A percentile compares a stretch with the other conserved stretches of the same genome.
Evolutionary conservation across 2,888 invertebrate species (phyloP).

Genomic region (Cosmia pyralina): DNA sequence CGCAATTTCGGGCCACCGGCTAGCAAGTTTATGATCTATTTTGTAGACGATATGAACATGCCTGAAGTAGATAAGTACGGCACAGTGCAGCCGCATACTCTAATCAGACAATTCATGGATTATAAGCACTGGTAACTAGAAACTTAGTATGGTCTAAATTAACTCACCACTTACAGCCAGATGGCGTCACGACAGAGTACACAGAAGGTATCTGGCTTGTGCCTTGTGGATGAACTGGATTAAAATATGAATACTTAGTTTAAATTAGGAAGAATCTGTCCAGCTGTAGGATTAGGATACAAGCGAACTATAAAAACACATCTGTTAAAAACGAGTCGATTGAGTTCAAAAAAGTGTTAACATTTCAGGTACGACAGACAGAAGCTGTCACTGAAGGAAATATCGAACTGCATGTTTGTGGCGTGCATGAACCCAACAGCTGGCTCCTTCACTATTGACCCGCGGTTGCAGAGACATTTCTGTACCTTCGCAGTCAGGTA

Average conservation of each 20-base stretch:
- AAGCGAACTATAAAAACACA: not conserved
- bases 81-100: constrained; percentile 98
- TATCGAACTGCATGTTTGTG: constrained; percentile 97
- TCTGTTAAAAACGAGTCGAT: not conserved
- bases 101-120: constrained; percentile 97
- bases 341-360: not conserved
- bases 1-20: constrained; percentile 98
- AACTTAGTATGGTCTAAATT: not conserved
- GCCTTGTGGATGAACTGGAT: not conserved
- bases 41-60: constrained; percentile 99
- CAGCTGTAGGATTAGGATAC: not conserved
- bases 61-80: constrained; percentile 98
- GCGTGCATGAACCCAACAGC: constrained; percentile 99
- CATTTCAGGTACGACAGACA: constrained; percentile 94
- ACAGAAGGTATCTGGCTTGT: not conserved
- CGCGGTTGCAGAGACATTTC: constrained; percentile 96
- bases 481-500: constrained; percentile 96
- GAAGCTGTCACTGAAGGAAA: constrained; percentile 96
- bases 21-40: constrained; percentile 97
- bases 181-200: not conserved
- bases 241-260: not conserved
- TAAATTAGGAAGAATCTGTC: not conserved
- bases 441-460: constrained; percentile 98
- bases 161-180: not conserved
- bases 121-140: constrained; percentile 95